Evolutionary conservation across 2,113 vertebrate species (phyloP).

Genomic region (Muscicapa adusta): DNA sequence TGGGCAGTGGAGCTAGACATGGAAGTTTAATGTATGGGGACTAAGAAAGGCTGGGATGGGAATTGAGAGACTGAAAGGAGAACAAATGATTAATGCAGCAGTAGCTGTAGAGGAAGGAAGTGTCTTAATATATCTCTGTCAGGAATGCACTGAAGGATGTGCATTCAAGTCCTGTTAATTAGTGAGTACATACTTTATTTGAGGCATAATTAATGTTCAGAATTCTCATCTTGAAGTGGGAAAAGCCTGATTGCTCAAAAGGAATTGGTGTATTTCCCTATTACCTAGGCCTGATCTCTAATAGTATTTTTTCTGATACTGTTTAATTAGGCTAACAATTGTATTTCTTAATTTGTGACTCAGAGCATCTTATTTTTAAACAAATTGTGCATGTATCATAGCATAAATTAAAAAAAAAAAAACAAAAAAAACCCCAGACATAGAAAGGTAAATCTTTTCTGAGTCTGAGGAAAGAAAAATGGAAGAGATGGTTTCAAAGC

Average conservation of each 20-base stretch:
- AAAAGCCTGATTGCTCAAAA: neutral
- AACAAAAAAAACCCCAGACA: fast-evolving
- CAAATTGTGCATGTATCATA: neutral
- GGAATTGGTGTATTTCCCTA: neutral
- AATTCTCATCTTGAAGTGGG: neutral
- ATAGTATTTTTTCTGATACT: neutral
- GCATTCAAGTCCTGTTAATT: neutral
- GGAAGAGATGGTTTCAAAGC: neutral
- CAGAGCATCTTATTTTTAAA: neutral
- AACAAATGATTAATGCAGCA: neutral
- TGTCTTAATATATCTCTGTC: neutral
- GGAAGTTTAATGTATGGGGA: neutral
- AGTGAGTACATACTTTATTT: neutral
- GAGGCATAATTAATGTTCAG: neutral
- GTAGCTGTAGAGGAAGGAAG: neutral
- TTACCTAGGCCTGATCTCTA: neutral
- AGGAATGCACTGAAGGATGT: neutral
- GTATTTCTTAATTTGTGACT: neutral
- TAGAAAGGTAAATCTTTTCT: neutral
- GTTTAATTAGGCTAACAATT: neutral
- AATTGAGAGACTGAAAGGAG: neutral
- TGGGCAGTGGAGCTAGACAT: neutral
- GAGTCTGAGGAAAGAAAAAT: neutral
- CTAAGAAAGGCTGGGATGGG: neutral
- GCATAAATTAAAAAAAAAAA: neutral